phyloP scores from a whole-genome alignment of 2,113 vertebrate species.

The Seriola rivoliana region DNA sequence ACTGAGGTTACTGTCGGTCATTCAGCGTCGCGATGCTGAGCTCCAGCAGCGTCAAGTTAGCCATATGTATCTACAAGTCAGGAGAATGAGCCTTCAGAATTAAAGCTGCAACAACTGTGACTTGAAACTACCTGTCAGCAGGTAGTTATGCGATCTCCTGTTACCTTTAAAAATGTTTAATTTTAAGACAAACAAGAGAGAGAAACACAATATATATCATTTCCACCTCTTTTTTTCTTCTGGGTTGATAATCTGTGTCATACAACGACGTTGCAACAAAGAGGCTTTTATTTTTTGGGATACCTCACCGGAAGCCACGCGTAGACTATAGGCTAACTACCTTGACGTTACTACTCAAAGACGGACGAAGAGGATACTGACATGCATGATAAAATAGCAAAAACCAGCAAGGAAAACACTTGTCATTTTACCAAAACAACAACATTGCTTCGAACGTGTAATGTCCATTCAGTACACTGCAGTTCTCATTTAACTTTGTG shows the following conservation, averaged over 20 bases:
- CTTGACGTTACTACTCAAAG: background rate
- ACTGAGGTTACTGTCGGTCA: conserved; percentile 84
- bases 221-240: background rate
- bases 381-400: conserved; percentile 7
- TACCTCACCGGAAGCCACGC: background rate
- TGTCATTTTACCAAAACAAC: background rate
- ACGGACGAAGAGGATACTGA: background rate
- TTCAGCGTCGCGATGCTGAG: conserved; percentile 51
- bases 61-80: background rate
- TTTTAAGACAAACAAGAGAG: background rate
- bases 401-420: background rate
- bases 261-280: background rate
- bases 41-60: conserved; percentile 38
- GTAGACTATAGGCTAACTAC: accelerated
- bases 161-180: background rate
- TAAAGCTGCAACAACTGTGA: background rate
- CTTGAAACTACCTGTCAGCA: background rate
- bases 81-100: conserved; percentile 6
- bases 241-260: accelerated
- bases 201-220: too few relatives aligned
- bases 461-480: background rate
- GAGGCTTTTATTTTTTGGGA: conserved; percentile 48
- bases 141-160: background rate
- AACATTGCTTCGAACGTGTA: background rate
- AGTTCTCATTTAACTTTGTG: background rate